Base-by-base conservation (phyloP, 2,888 invertebrate species). In the Prenolepis imparis region DNA sequence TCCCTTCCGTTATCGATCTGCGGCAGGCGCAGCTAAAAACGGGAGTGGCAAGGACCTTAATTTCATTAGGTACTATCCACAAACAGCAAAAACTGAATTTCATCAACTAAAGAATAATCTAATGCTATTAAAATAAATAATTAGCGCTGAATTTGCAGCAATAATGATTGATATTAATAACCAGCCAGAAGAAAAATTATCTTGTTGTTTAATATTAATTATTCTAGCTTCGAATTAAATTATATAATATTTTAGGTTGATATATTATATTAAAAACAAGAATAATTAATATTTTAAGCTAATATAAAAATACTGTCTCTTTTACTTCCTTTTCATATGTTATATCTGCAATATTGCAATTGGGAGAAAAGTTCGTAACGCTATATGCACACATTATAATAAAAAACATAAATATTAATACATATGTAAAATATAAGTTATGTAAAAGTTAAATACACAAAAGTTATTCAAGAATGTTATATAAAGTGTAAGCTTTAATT, bases 1-100 rank as follows among this genome's bases (percentile, higher is more conserved):
- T 74, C 80, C 21, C 32, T 81, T 64, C 83, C 55, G 84, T 85
- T 89, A 89, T 89, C 84, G 89, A 89, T 89, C 85, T 80, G 80
- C 63, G 63, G 66, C 32, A 78, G 83, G 66, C 77, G 74, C 59
- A 81, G 72, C 48, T 63, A 67, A 32, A 66, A 67, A 48, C 48
- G 85, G 86, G 89, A 89, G 89, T 85, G 89, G 86, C 86, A 67
- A 85, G 74, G 63, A 78, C 82, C 78, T 80, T 84, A 78, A 89
- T 87, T 85, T 83, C 59, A 81, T 83, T 66, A 82, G 66, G 68
- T 72, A 52, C n/a, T 15, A 61, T 41, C 12, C 41, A 6, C 8
- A 55, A 41, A 15, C 15, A 21, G 21, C 12, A 52, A 64, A 36
- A 70, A 12, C 5, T 44, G 18, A 44, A 59, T 21, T 32, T 32